These are phyloP conservation scores for Alligator sinensis DNA, from an alignment of 2,113 vertebrate genomes.

Conservation along the genomic window DNA sequence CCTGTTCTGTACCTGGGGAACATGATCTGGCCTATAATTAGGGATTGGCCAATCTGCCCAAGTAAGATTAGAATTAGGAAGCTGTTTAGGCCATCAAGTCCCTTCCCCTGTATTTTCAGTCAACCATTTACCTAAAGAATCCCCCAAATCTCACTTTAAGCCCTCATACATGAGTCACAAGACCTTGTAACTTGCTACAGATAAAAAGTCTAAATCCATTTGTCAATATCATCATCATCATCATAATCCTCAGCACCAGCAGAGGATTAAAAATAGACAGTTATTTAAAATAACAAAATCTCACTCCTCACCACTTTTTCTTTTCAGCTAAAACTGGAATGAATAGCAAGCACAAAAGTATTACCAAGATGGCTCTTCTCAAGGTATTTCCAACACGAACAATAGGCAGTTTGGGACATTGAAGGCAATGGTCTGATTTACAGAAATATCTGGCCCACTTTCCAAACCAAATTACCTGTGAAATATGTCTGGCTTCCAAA, in stretches of 20 bases:
- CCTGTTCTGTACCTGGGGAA: not conserved
- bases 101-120: not conserved
- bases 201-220: no score
- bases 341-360: not conserved
- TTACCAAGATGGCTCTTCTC: not conserved
- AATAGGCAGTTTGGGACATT: no score
- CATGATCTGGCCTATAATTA: not conserved
- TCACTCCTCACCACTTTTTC: not conserved
- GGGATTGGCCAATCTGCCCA: not conserved
- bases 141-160: not conserved
- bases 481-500: not conserved
- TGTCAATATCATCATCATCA: no score
- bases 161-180: not conserved
- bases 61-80: not conserved
- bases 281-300: not conserved
- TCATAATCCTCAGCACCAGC: no score
- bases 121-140: not conserved
- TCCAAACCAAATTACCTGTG: not conserved
- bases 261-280: not conserved
- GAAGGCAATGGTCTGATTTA: not conserved
- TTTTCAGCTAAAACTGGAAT: not conserved
- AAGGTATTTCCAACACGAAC: not conserved
- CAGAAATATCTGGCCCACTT: no score
- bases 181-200: no score
- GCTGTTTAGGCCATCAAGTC: no score